These are phyloP conservation scores for Otolemur crassicaudatus DNA, from an alignment of 2,797 vertebrate genomes.

Conservation along the genomic window DNA sequence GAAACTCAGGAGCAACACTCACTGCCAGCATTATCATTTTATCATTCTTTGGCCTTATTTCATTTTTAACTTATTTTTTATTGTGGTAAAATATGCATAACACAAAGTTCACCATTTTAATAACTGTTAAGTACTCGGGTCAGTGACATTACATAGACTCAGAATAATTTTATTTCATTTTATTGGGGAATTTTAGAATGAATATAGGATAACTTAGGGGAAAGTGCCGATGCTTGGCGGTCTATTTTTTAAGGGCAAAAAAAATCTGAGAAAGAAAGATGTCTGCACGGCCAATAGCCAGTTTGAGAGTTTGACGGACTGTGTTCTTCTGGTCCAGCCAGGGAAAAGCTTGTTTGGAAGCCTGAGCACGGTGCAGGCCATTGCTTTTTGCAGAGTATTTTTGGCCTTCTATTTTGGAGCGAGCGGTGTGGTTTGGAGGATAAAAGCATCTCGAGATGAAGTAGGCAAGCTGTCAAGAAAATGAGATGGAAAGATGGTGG, in stretches of 20 bases:
- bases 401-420: slow-evolving; percentile 70
- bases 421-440: slow-evolving; percentile 74
- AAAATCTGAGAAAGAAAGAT: not conserved
- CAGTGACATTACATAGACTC: not conserved
- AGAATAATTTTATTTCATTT: not conserved
- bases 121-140: not conserved
- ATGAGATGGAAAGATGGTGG: slow-evolving; percentile 72
- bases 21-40: not conserved
- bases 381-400: slow-evolving; percentile 71
- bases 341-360: not conserved
- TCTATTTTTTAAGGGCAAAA: too few relatives aligned
- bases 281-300: too few relatives aligned
- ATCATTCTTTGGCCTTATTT: not conserved
- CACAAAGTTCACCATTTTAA: not conserved
- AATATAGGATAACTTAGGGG: not conserved
- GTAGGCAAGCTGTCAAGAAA: slow-evolving; percentile 82
- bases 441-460: slow-evolving; percentile 76
- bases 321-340: not conserved
- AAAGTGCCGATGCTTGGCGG: not conserved
- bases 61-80: not conserved
- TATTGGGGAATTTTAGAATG: not conserved
- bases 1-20: not conserved
- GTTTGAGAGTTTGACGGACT: not conserved
- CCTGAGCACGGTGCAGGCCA: not conserved
- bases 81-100: not conserved